phyloP scores from a whole-genome alignment of 2,888 invertebrate genomes.

The Pyrgus malvae region DNA sequence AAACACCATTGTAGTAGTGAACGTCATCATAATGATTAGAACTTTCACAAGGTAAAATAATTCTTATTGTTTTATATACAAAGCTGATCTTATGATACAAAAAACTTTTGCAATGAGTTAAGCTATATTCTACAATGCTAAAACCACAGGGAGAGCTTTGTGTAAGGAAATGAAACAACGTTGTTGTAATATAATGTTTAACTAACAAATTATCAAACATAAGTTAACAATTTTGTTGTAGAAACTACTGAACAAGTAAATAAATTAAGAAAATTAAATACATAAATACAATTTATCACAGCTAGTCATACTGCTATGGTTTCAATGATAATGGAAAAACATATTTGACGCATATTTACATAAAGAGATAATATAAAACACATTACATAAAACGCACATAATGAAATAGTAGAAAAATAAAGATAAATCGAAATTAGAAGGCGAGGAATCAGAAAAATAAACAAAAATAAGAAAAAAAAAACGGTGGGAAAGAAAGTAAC shows the following conservation, averaged over 20 bases:
- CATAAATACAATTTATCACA: constrained; percentile 53
- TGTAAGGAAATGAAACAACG: constrained; percentile 10
- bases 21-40: no score
- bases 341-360: no score
- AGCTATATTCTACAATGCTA: background rate
- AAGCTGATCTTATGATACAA: background rate
- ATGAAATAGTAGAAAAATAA: constrained; percentile 11
- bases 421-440: no score
- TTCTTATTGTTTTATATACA: background rate
- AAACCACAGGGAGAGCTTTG: background rate
- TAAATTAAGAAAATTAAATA: background rate
- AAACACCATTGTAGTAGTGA: no score
- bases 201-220: constrained; percentile 1
- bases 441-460: background rate
- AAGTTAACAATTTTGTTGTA: background rate
- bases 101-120: background rate
- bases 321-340: constrained; percentile 8
- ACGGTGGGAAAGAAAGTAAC: constrained; percentile 14
- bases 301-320: constrained; percentile 59
- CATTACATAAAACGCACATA: no score
- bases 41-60: background rate
- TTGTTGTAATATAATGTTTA: constrained; percentile 6
- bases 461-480: background rate
- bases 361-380: no score
- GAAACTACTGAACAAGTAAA: no score